Evolutionary conservation across 2,888 invertebrate genomes (phyloP).

Genomic region (Cybosia mesomella): DNA sequence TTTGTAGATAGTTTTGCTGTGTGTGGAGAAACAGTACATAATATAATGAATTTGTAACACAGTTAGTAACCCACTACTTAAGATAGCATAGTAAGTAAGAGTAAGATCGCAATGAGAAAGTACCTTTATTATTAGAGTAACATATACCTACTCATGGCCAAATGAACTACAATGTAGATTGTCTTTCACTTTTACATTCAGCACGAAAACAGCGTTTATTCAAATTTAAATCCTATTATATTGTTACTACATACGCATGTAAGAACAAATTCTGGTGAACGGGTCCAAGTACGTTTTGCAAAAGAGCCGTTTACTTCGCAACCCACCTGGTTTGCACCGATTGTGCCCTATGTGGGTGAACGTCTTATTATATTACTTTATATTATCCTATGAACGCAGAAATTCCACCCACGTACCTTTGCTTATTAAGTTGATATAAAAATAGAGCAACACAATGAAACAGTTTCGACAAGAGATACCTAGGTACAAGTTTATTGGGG

Average conservation of each 20-base stretch:
- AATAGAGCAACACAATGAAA: slow-evolving; percentile 9
- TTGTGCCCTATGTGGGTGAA: slow-evolving; percentile 60
- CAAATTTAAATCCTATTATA: slow-evolving; percentile 1
- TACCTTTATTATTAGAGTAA: slow-evolving; percentile 23
- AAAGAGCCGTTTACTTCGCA: slow-evolving; percentile 48
- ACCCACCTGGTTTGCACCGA: slow-evolving; percentile 53
- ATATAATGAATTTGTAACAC: slow-evolving; percentile 1
- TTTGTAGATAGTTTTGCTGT: background rate
- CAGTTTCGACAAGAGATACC: background rate
- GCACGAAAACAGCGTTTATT: slow-evolving; percentile 27
- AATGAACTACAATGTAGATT: slow-evolving; percentile 29
- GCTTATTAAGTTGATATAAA: slow-evolving; percentile 20
- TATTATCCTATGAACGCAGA: slow-evolving; percentile 45
- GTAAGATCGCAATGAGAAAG: slow-evolving; percentile 35
- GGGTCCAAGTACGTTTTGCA: slow-evolving; percentile 49
- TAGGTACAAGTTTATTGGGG: no score
- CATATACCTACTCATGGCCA: slow-evolving; percentile 13
- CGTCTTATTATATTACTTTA: slow-evolving; percentile 51
- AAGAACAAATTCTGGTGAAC: slow-evolving; percentile 21
- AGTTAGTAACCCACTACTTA: background rate
- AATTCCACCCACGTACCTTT: slow-evolving; percentile 39
- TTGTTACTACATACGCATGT: slow-evolving; percentile 29
- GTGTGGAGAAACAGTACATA: background rate
- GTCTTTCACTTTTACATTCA: slow-evolving; percentile 42
- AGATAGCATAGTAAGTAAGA: slow-evolving; percentile 1